Base-by-base conservation (phyloP, 2,113 vertebrate species). In the Sinocyclocheilus rhinocerous region DNA sequence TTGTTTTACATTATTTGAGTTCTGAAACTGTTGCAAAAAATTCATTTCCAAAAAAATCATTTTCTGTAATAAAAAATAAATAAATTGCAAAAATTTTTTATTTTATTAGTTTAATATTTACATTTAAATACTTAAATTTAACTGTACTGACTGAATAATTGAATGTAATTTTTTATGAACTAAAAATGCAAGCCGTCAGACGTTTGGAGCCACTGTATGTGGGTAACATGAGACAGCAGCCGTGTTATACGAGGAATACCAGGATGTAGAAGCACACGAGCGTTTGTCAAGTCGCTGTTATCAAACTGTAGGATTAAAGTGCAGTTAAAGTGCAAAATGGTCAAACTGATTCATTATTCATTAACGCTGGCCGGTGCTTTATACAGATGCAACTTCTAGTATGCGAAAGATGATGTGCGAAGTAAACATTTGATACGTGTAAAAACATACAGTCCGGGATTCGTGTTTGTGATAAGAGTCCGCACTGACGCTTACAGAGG, bases 401-500 rank as follows among this genome's bases (percentile, higher is more conserved):
- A 16, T 0, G 69, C 36, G 1, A 11, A 59, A 59, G 20, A 59
- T n/a, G 20, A n/a, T 9, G 57, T 22, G 20, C 57, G 57, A 59
- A 63, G 59, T 65, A 65, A 63, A 61, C 55, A 78, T 55, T 26
- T 76, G 52, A 59, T 52, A 20, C 15, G 76, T 22, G 29, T 80
- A 80, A 42, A 80, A 80, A 80, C 45, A 63, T 67, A 26, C 65
- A 65, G 59, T 81, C 59, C 59, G 15, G 59, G 12, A 80, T 63
- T 6, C 26, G 57, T n/a, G 4, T 63, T 18, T 45, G 57, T 15
- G 4, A 42, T 42, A 26, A 15, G 55, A 61, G 52, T n/a, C 77
- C 52, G 29, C 70, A 88, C 79, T 87, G 86, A 84, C 79, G 82
- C 95, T 94, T 96, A 96, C 87, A 96, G 95, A 91, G 95, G 95